Evolutionary conservation across 2,888 invertebrate species (phyloP).

Genomic region (Exephanes ischioxanthus): DNA sequence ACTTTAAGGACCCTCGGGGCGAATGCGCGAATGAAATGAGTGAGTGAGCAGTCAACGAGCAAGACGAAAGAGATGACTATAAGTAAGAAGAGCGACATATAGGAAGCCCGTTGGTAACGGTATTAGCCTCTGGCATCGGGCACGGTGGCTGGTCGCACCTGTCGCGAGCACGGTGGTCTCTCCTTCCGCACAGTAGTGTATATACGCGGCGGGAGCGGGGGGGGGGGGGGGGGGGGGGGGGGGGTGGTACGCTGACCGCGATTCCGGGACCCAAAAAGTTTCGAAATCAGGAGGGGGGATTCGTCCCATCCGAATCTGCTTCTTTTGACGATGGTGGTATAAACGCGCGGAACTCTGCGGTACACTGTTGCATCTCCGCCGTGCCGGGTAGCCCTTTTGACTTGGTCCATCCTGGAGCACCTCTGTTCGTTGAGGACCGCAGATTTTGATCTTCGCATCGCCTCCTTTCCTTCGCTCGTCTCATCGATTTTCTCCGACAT

Average conservation of each 20-base stretch:
- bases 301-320: conserved; percentile 9
- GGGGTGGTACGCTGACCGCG: conserved; percentile 31
- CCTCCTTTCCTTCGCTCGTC: neutral
- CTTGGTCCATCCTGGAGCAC: neutral
- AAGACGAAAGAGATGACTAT: conserved; percentile 41
- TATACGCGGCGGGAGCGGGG: conserved; percentile 17
- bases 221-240: conserved; percentile 23
- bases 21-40: conserved; percentile 31
- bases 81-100: conserved; percentile 51
- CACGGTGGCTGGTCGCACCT: conserved; percentile 82
- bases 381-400: too few species aligned
- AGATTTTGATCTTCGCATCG: neutral
- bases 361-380: too few species aligned
- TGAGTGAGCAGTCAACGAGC: conserved; percentile 7
- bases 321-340: conserved; percentile 1
- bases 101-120: conserved; percentile 73
- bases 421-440: neutral
- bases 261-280: neutral
- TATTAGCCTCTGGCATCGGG: conserved; percentile 80
- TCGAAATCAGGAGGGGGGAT: neutral
- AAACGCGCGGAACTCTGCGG: neutral
- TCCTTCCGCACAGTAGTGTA: conserved; percentile 52
- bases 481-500: neutral
- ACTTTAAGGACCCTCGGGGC: conserved; percentile 51
- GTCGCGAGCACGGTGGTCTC: conserved; percentile 83